A percentile compares a stretch with the other conserved stretches of the same genome.
These are phyloP conservation scores for Coilia nasus DNA, from an alignment of 2,797 vertebrate species.

Conservation along the genomic window DNA sequence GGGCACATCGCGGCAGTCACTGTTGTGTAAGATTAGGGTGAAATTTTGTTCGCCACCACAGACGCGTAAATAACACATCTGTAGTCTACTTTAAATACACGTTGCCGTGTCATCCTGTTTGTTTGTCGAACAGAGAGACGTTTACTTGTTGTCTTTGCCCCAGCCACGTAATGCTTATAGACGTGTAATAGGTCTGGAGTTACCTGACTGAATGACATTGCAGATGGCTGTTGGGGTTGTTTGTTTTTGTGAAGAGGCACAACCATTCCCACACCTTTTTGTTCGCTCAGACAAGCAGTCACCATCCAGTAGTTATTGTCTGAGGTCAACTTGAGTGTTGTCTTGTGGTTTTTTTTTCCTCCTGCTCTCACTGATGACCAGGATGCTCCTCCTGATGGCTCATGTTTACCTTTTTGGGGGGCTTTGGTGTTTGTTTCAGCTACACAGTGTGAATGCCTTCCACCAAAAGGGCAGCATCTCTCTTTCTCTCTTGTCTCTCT, in stretches of 20 bases:
- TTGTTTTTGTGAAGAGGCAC: not conserved
- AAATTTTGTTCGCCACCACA: not conserved
- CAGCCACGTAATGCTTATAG: not conserved
- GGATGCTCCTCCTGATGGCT: not conserved
- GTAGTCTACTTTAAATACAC: not conserved
- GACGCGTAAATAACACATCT: not conserved
- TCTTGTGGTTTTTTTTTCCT: not conserved
- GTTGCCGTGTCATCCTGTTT: not conserved
- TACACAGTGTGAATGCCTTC: constrained; percentile 69
- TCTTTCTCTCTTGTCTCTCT: not conserved
- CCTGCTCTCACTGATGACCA: not conserved
- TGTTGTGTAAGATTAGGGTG: not conserved
- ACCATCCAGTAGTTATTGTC: not conserved
- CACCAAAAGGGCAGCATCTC: constrained; percentile 70
- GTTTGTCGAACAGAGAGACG: not conserved
- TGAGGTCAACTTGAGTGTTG: not conserved
- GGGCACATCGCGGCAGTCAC: not conserved
- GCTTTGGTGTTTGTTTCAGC: constrained; percentile 62
- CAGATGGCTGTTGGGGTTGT: not conserved
- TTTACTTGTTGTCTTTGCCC: not conserved
- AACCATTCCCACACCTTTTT: not conserved
- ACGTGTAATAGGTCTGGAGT: not conserved
- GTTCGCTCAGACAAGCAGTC: not conserved
- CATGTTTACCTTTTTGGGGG: not conserved
- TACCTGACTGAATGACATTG: not conserved